phyloP scores from a whole-genome alignment of 2,113 vertebrate genomes.

The Ginglymostoma cirratum region DNA sequence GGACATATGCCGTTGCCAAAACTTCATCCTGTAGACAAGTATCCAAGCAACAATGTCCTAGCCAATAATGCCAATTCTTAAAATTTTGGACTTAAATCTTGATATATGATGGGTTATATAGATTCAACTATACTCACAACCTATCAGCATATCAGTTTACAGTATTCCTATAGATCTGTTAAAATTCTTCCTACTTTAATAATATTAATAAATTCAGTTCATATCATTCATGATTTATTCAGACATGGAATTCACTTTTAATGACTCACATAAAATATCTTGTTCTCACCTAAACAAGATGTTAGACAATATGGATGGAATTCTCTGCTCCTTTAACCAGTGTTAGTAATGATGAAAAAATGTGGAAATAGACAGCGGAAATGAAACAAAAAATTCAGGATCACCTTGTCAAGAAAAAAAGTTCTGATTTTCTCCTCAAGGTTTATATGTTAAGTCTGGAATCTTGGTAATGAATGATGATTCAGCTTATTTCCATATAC shows the following conservation, averaged over 20 bases:
- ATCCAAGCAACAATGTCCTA: not conserved
- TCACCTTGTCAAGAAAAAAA: no score
- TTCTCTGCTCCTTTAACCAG: no score
- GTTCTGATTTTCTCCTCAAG: no score
- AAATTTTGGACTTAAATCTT: not conserved
- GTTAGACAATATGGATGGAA: not conserved
- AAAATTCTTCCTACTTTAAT: not conserved
- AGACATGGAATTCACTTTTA: not conserved
- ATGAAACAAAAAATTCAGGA: no score
- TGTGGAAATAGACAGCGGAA: no score
- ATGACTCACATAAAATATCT: not conserved
- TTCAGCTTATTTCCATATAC: no score
- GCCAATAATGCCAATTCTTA: not conserved
- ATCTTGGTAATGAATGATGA: no score
- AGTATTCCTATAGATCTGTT: not conserved
- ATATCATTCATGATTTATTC: constrained; percentile 10
- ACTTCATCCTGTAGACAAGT: not conserved
- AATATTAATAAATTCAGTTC: not conserved
- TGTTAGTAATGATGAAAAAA: no score
- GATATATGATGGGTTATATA: not conserved
- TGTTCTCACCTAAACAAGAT: not conserved
- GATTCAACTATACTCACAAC: not conserved
- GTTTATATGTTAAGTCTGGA: no score
- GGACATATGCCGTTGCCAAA: not conserved
- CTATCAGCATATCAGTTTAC: not conserved